Evolutionary conservation across 2,888 invertebrate genomes (phyloP).

Genomic region (Tenthredo livida): DNA sequence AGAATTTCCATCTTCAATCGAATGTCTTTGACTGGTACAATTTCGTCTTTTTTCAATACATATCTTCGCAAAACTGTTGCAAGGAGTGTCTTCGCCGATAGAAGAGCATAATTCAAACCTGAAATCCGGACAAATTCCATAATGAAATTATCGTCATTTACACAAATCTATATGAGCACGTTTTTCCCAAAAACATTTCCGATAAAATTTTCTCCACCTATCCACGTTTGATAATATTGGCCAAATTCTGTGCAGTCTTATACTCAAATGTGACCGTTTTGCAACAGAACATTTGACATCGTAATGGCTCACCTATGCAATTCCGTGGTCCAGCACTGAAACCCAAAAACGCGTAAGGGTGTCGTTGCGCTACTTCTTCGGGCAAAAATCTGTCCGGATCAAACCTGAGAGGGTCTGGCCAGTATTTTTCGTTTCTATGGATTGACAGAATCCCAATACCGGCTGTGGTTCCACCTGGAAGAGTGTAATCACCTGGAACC

Average conservation of each 20-base stretch:
- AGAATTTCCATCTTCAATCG: neutral
- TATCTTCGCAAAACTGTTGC: neutral
- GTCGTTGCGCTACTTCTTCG: constrained; percentile 63
- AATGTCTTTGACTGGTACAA: neutral
- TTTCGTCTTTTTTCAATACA: neutral
- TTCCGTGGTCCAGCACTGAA: constrained; percentile 67
- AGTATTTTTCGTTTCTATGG: constrained; percentile 63
- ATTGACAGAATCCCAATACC: constrained; percentile 60
- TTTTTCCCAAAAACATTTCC: too few species aligned
- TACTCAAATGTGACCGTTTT: too few species aligned
- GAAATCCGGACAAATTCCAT: constrained; percentile 54
- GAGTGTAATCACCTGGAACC: constrained; percentile 56
- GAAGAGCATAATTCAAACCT: constrained; percentile 77
- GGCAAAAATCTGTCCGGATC: constrained; percentile 69
- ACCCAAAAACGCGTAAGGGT: constrained; percentile 64
- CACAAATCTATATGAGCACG: too few species aligned
- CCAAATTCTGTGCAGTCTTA: too few species aligned
- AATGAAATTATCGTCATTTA: too few species aligned
- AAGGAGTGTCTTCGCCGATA: constrained; percentile 73
- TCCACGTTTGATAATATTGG: too few species aligned
- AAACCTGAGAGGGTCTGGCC: constrained; percentile 66
- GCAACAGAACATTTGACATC: too few species aligned
- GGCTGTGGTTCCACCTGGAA: constrained; percentile 62
- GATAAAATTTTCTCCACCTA: too few species aligned
- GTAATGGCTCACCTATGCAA: constrained; percentile 62